phyloP scores from a whole-genome alignment of 2,888 invertebrate species.

The Spodoptera exigua region DNA sequence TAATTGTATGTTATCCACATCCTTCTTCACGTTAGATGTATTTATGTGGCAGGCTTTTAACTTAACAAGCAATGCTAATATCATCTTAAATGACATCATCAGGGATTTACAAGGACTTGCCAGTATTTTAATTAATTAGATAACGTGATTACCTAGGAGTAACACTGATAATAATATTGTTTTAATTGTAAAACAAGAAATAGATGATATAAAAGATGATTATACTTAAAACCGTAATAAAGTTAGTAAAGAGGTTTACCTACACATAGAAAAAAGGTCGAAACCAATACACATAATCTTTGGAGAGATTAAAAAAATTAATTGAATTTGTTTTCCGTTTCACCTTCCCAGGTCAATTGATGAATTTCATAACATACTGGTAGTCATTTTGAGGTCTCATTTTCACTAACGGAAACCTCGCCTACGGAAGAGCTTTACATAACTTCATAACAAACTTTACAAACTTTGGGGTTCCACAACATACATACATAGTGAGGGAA shows the following conservation, averaged over 20 bases:
- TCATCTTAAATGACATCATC: background rate
- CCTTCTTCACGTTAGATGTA: constrained; percentile 14
- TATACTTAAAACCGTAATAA: no score
- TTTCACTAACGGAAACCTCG: constrained; percentile 38
- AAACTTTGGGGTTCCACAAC: constrained; percentile 7
- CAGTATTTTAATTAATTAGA: no score
- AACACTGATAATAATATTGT: no score
- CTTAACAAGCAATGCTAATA: constrained; percentile 2
- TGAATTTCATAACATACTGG: constrained; percentile 11
- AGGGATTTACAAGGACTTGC: background rate
- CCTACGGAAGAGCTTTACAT: constrained; percentile 44
- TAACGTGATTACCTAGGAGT: no score
- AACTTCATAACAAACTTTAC: constrained; percentile 32
- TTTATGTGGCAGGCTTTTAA: background rate
- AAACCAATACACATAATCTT: background rate
- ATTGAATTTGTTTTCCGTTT: background rate
- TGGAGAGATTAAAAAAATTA: background rate
- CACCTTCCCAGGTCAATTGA: constrained; percentile 14
- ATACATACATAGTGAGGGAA: background rate
- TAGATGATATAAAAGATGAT: no score
- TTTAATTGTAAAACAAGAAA: no score
- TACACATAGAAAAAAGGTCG: no score
- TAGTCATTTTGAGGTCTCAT: constrained; percentile 23
- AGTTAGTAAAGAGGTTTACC: no score
- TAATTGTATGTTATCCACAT: background rate